A percentile compares a stretch with the other conserved stretches of the same genome.
phyloP scores from a whole-genome alignment of 2,888 invertebrate genomes.

The Ashinkailepas kermadecensis region DNA sequence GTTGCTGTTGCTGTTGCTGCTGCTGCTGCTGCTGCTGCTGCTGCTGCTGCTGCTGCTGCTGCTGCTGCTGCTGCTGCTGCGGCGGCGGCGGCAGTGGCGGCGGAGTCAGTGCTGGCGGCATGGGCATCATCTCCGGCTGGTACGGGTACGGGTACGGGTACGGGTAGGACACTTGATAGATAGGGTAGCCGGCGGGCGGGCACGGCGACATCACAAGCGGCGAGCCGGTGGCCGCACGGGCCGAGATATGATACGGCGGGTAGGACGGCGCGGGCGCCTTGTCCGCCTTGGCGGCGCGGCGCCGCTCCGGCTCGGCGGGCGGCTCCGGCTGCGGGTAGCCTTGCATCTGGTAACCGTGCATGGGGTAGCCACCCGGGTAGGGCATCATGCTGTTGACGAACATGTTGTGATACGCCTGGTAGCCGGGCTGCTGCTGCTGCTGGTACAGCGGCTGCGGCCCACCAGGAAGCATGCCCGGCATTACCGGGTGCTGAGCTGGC shows the following conservation, averaged over 20 bases:
- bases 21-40: not conserved
- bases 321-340: not conserved
- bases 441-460: not conserved
- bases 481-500: not conserved
- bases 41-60: not conserved
- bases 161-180: not conserved
- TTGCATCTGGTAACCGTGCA: not conserved
- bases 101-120: not conserved
- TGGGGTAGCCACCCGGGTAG: not conserved
- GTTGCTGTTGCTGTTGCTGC: slow-evolving; percentile 16
- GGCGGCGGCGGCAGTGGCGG: not conserved
- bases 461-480: not conserved
- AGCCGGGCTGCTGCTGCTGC: not conserved
- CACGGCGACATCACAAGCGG: not conserved
- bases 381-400: not conserved
- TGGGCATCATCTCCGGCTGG: not conserved
- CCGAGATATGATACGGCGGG: not conserved
- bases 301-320: not conserved
- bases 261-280: not conserved
- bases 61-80: not conserved
- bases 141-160: not conserved
- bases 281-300: not conserved
- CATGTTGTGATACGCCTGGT: not conserved
- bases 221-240: not conserved
- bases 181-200: not conserved